Evolutionary conservation across 2,113 vertebrate species (phyloP), one percentile per base, ranked within the genome.

Genomic region (Ivindomyrus marchei): DNA sequence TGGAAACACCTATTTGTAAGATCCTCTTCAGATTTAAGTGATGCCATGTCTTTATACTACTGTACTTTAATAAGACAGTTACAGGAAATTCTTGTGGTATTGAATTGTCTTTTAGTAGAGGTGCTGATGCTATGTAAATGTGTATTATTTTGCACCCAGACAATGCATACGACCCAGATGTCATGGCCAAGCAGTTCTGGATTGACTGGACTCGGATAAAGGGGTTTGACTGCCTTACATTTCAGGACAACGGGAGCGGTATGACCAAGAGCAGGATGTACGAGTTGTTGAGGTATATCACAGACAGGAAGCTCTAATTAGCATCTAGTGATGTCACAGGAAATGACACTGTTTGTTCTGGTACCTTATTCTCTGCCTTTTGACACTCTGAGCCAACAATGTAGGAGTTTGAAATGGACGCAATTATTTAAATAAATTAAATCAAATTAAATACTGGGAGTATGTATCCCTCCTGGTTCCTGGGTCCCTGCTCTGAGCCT

Each of bases 131-230:
- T 46, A 46, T 8, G 7, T 46, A 46, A 46, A 46, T 46, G 6
- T 46, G 46, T 46, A 49, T 50, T 50, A 13, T 50, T 50, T 13
- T 50, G 9, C 47, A 49, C 49, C 11, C 49, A 50, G 49, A 50
- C 49, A 50, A 99, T 93, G 98, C 98, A 66, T 99, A 98, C 0
- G 98, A 99, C 92, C 98, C 98, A 87, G 98, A 99, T 92, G 98
- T 98, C 91, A 97, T 92, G 0, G 98, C 98, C 90, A 98, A 97
- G 42, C 97, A 97, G 92, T 97, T 99, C 90, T 99, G 98, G 98
- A 99, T 99, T 80, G 97, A 99, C 94, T 98, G 98, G 92, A 98
- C 97, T 0, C 24, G 94, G 89, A 94, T 99, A 90, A 95, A 94
- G 0, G 91, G 88, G 52, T 66, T 92, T 1, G 93, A 96, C 46